Base-by-base conservation (phyloP, 2,888 invertebrate genomes). In the Ditula angustiorana region DNA sequence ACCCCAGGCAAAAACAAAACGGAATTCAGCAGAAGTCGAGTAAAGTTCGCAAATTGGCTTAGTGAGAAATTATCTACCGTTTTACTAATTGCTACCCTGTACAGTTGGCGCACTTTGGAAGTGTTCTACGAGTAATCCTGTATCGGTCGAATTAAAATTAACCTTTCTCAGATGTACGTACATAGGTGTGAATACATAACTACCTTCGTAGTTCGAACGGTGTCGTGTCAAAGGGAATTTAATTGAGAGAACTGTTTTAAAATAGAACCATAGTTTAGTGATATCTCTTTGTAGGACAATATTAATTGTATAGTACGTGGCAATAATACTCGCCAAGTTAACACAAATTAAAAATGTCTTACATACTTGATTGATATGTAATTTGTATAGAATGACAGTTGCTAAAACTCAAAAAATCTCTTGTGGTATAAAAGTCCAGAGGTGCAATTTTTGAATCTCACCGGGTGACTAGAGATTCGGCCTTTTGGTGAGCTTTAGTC, bases 71-170 rank as follows among this genome's bases (percentile, higher is more conserved):
- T 57, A 50, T 63, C 52, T 52, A 63, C 57, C 10, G 63, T 44
- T 58, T 50, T 44, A 35, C 50, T 63, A 63, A 63, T 63, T 63
- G 57, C 62, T 56, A 23, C 57, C 55, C 50, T 21, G 57, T 52
- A 63, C 33, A 13, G 57, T 52, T 26, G 44, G 26, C 33, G 28
- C 28, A n/a, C 11, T 10, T 23, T 52, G 44, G 50, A 58, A 71
- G 71, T 74, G 66, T 68, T 69, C 71, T 58, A 68, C 26, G 61
- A 57, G 67, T 71, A 67, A 73, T 72, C 72, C 73, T 75, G 58
- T 62, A 62, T 77, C 76, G 70, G 74, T 72, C 74, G 74, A 80
- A 81, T 80, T 79, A 76, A 76, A 80, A 77, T 81, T 67, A 58
- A 58, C 57, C 63, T 63, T 50, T 50, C 50, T 44, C 24, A 19